Conservation (phyloP, 2,888 invertebrate genomes). For the Metallyticus violacea region DNA sequence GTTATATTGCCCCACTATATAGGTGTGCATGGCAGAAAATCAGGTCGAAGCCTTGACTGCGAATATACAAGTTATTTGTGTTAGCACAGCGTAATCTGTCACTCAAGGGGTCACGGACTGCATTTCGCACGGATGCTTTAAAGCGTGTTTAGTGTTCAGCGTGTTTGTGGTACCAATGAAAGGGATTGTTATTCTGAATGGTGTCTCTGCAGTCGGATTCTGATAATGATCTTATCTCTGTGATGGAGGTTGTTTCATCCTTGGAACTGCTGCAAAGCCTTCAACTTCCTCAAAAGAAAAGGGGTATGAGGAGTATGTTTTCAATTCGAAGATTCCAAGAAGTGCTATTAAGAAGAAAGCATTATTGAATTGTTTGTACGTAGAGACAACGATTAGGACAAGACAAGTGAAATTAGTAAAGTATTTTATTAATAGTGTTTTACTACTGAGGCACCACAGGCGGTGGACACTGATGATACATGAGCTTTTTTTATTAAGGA, state of each 20-base stretch:
- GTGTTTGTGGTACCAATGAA: neutral
- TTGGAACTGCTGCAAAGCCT: no score
- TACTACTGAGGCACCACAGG: no score
- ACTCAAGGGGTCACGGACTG: neutral
- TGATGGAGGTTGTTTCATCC: neutral
- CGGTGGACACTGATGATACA: no score
- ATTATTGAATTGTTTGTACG: neutral
- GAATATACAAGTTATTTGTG: neutral
- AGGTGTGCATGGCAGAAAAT: no score
- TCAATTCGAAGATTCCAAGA: no score
- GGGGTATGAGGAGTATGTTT: no score
- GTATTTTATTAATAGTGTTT: no score
- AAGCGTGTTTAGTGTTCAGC: neutral
- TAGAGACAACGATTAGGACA: neutral
- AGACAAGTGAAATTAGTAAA: neutral
- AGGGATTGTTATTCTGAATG: neutral
- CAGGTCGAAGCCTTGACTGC: neutral
- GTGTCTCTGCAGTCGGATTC: no score
- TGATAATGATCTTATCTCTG: neutral
- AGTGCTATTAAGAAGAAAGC: neutral
- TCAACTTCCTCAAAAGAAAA: no score
- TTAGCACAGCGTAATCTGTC: neutral
- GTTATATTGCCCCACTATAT: no score
- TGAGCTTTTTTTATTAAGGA: no score
- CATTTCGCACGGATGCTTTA: no score